A percentile compares a stretch with the other conserved stretches of the same genome.
phyloP scores from a whole-genome alignment of 2,113 vertebrate genomes.

The Oncorhynchus masou region DNA sequence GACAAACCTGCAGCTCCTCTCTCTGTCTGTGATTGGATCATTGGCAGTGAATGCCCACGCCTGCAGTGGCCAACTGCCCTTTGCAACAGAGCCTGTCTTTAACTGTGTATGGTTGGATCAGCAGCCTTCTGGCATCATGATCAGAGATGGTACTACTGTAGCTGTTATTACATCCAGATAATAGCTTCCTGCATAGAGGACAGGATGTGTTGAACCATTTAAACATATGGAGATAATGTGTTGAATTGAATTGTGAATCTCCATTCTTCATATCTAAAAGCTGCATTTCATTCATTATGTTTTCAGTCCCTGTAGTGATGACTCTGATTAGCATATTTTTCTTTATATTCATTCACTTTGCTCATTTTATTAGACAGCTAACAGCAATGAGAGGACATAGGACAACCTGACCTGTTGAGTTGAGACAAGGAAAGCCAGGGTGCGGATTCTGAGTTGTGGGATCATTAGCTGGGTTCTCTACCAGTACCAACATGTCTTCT shows the following conservation, averaged over 20 bases:
- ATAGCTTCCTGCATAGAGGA: neutral
- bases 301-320: neutral
- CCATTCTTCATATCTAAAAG: no score
- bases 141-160: slow-evolving; percentile 22
- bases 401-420: no score
- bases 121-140: slow-evolving; percentile 62
- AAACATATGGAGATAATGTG: neutral
- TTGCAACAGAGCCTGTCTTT: slow-evolving; percentile 61
- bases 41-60: slow-evolving; percentile 68
- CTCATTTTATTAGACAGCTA: no score
- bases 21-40: slow-evolving; percentile 71
- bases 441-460: slow-evolving; percentile 45
- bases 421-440: neutral
- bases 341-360: no score
- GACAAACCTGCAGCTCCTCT: slow-evolving; percentile 65
- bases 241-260: neutral
- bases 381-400: no score
- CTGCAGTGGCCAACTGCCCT: slow-evolving; percentile 34
- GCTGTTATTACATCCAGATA: neutral
- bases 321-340: no score
- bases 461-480: slow-evolving; percentile 67
- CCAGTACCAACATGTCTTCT: slow-evolving; percentile 29
- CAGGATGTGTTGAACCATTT: neutral
- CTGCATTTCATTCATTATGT: neutral
- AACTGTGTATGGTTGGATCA: slow-evolving; percentile 65